A percentile compares a stretch with the other conserved stretches of the same genome.
Evolutionary conservation across 2,888 invertebrate species (phyloP).

Genomic region (Drosophila helvetica): DNA sequence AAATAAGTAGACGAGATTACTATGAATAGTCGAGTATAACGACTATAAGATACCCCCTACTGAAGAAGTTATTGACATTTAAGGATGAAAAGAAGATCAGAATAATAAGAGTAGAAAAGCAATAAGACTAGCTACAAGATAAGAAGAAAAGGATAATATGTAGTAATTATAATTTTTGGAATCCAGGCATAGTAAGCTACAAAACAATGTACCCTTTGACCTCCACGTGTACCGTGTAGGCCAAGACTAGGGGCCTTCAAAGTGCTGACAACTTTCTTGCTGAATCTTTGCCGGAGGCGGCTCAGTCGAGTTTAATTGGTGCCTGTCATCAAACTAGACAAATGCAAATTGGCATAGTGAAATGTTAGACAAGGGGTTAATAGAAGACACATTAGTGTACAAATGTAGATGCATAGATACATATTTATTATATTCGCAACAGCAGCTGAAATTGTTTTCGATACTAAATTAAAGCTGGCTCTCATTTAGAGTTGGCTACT

Average conservation of each 20-base stretch:
- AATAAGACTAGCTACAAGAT: not conserved
- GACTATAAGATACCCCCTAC: not conserved
- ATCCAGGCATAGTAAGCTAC: too few relatives aligned
- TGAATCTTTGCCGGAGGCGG: constrained; percentile 1
- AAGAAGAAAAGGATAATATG: too few relatives aligned
- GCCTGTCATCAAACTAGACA: constrained; percentile 33
- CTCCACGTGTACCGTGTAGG: not conserved
- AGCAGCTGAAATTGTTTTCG: not conserved
- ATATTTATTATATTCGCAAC: not conserved
- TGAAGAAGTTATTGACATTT: too few relatives aligned
- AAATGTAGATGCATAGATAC: not conserved
- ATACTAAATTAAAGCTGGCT: not conserved
- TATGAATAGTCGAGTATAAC: not conserved
- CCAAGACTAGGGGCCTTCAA: constrained; percentile 22
- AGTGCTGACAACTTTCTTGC: constrained; percentile 19
- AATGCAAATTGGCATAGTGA: constrained; percentile 37
- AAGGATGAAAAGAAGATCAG: too few relatives aligned
- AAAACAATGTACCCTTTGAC: not conserved
- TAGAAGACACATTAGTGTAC: constrained; percentile 5
- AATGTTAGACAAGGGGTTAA: constrained; percentile 31
- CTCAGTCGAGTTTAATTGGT: constrained; percentile 20
- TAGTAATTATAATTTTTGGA: too few relatives aligned
- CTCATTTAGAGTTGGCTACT: too few relatives aligned
- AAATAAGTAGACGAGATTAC: not conserved
- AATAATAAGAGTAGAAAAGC: not conserved